phyloP scores from a whole-genome alignment of 2,888 invertebrate species.

The Phaedon cochleariae region DNA sequence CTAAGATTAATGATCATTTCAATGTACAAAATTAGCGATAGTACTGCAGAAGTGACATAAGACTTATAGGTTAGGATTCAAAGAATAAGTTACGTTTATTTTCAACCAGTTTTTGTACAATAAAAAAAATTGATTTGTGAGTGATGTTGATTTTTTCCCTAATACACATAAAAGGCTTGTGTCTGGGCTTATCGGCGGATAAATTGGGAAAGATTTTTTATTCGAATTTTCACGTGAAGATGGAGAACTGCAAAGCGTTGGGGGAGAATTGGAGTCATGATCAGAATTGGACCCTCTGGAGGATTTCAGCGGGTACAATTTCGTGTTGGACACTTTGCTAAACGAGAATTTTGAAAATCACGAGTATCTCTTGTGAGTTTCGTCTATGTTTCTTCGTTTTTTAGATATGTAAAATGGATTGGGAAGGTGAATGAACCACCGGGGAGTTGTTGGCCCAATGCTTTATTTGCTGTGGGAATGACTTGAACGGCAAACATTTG shows the following conservation, averaged over 20 bases:
- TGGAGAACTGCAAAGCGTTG: conserved; percentile 57
- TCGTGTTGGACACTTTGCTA: conserved; percentile 43
- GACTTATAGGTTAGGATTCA: conserved; percentile 13
- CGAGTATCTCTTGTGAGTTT: conserved; percentile 13
- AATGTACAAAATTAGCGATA: not conserved
- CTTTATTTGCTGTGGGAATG: too few relatives aligned
- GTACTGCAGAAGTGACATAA: not conserved
- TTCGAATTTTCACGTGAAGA: conserved; percentile 63
- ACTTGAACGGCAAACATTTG: too few relatives aligned
- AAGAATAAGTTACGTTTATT: conserved; percentile 17
- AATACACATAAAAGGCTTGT: conserved; percentile 62
- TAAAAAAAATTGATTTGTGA: not conserved
- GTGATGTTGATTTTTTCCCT: not conserved
- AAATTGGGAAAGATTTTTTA: conserved; percentile 66
- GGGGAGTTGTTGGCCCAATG: too few relatives aligned
- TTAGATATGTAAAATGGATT: too few relatives aligned
- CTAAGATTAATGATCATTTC: not conserved
- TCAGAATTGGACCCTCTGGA: conserved; percentile 35
- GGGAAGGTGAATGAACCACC: not conserved
- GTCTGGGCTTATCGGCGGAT: conserved; percentile 63
- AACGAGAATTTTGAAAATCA: conserved; percentile 24
- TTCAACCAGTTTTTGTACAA: conserved; percentile 4
- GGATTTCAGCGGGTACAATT: conserved; percentile 43
- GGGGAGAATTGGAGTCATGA: conserved; percentile 33
- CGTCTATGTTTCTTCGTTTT: not conserved